A percentile compares a stretch with the other conserved stretches of the same genome.
phyloP scores from a whole-genome alignment of 2,888 invertebrate species.

The Cephus sareptanus region DNA sequence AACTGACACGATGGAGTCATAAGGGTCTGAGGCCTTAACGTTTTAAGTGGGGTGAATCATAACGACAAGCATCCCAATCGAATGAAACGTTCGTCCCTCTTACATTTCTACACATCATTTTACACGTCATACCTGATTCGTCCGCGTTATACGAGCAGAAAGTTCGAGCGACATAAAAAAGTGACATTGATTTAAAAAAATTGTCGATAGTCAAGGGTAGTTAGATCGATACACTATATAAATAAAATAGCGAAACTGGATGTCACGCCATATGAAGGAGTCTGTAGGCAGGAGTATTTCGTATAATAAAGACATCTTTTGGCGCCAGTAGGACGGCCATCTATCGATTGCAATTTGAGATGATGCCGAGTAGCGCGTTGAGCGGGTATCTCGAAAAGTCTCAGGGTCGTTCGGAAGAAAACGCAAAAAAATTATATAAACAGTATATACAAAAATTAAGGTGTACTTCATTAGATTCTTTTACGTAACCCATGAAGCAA shows the following conservation, averaged over 20 bases:
- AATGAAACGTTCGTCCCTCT: neutral
- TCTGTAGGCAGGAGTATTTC: neutral
- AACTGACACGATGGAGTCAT: neutral
- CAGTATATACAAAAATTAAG: neutral
- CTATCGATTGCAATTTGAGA: slow-evolving; percentile 55
- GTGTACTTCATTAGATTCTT: neutral
- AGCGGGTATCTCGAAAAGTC: slow-evolving; percentile 2
- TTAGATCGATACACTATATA: neutral
- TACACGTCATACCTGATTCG: neutral
- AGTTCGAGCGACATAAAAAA: neutral
- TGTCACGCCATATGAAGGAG: neutral
- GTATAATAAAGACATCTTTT: slow-evolving; percentile 41
- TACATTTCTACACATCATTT: too few species aligned
- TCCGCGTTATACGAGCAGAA: neutral
- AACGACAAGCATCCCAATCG: neutral
- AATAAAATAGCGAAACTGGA: neutral
- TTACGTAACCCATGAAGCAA: rapidly evolving
- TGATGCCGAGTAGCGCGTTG: slow-evolving; percentile 12
- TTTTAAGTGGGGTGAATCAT: neutral
- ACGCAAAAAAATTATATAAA: neutral
- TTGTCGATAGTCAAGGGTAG: neutral
- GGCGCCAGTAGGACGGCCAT: slow-evolving; percentile 56
- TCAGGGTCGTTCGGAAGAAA: neutral
- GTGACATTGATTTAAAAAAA: neutral
- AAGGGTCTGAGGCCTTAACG: neutral